phyloP scores from a whole-genome alignment of 2,888 invertebrate species.

The Imbricaverruca yamaguchii region DNA sequence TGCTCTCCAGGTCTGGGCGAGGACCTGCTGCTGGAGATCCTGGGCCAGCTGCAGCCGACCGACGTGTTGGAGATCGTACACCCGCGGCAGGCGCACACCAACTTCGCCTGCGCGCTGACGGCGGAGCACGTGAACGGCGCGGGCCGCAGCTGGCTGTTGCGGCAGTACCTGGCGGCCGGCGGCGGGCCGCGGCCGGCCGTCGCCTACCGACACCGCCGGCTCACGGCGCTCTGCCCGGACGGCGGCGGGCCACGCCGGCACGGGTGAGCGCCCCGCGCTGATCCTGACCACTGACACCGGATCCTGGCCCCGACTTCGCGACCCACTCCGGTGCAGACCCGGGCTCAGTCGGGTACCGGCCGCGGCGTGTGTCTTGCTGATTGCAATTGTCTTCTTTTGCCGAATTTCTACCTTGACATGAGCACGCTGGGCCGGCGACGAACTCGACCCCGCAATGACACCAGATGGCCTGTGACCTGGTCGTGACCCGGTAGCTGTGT shows the following conservation, averaged over 20 bases:
- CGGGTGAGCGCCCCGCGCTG: no score
- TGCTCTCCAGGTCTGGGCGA: not conserved
- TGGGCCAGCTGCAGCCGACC: not conserved
- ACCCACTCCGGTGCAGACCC: no score
- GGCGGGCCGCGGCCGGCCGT: not conserved
- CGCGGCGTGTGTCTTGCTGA: no score
- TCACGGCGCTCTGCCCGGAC: not conserved
- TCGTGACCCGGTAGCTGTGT: no score
- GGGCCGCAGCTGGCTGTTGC: slow-evolving; percentile 1
- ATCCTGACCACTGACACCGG: no score
- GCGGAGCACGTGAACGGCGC: not conserved
- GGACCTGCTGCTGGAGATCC: slow-evolving; percentile 5
- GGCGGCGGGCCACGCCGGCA: not conserved
- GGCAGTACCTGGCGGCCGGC: not conserved
- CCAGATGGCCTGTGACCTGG: no score
- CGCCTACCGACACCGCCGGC: not conserved
- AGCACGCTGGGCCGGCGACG: no score
- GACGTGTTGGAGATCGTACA: not conserved
- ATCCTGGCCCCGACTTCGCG: no score
- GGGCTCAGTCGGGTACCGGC: no score
- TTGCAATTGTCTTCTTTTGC: no score
- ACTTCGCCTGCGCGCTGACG: not conserved
- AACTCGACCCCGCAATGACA: no score
- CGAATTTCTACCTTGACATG: no score
- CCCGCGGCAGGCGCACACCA: not conserved